Base-by-base conservation (phyloP, 2,113 vertebrate genomes). In the Cryptotis parvus region DNA sequence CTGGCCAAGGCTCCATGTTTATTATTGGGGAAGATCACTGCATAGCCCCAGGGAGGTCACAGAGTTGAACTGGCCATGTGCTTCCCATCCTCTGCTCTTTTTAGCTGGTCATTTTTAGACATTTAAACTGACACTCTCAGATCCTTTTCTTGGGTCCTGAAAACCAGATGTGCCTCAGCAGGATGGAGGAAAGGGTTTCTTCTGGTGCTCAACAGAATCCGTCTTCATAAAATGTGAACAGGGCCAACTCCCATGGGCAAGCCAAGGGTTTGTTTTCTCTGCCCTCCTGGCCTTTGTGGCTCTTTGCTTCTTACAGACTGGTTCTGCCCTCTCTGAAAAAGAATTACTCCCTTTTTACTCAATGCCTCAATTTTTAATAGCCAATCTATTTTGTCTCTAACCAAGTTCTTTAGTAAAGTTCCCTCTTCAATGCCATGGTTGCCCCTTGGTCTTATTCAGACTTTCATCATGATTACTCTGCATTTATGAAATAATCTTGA, bases 111-210 rank as follows among this genome's bases (percentile, higher is more conserved):
- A 94, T 86, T 83, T n/a, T 66, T 86, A 94, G 49, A 49, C 78
- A 26, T 95, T 95, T 92, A 92, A 96, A 88, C 52, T 83, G 92
- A 94, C 87, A 91, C 78, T 55, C n/a, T 87, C 24, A 68, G 89
- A 70, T 74, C 72, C 58, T 94, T 95, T 83, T 18, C n/a, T n/a
- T n/a, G n/a, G n/a, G n/a, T 86, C 77, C 49, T 41, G 68, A 83
- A 94, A 92, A 73, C 93, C 94, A 96, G 90, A 96, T 97, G 95
- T 94, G 93, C 94, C n/a, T 88, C 95, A 94, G 95, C 94, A 90
- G 95, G 91, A 94, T 61, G 91, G 73, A 91, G 84, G 80, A 90
- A 93, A 90, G 79, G 26, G 27, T n/a, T 6, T 39, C 63, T 22
- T 80, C 33, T 65, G n/a, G 45, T 58, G 65, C 20, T 75, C 68